These are phyloP conservation scores for Bos indicus DNA, from an alignment of 2,113 vertebrate species.

Conservation along the genomic window DNA sequence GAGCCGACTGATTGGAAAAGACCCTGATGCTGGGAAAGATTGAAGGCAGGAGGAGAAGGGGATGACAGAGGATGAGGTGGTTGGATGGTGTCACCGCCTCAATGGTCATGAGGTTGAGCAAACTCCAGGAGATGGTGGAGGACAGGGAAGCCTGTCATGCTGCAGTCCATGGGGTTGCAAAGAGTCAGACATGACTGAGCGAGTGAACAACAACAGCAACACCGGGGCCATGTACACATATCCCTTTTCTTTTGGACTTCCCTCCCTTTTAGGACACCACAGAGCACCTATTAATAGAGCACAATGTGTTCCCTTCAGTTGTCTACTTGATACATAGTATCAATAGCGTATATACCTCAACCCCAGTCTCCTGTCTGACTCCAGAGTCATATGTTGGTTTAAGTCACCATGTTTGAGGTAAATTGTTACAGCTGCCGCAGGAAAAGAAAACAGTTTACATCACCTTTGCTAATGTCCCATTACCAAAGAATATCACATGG, in stretches of 20 bases:
- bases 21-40: background rate
- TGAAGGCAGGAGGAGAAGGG: background rate
- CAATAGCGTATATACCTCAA: background rate
- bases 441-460: background rate
- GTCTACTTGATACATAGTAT: background rate
- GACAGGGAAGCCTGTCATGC: background rate
- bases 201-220: background rate
- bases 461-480: background rate
- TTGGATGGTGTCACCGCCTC: background rate
- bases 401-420: too few species aligned
- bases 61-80: accelerated
- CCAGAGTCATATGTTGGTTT: background rate
- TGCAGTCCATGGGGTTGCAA: background rate
- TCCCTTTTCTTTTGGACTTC: background rate
- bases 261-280: background rate
- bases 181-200: background rate
- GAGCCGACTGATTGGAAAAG: background rate
- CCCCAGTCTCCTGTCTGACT: background rate
- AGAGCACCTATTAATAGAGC: background rate
- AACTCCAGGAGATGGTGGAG: background rate
- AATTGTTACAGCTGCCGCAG: background rate
- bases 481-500: background rate
- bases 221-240: accelerated
- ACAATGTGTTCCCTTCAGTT: background rate
- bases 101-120: background rate